Percentiles rank a stretch among this genome's conserved stretches.
These are phyloP conservation scores for Habrosyne pyritoides DNA, from an alignment of 2,888 invertebrate species.

Conservation along the genomic window DNA sequence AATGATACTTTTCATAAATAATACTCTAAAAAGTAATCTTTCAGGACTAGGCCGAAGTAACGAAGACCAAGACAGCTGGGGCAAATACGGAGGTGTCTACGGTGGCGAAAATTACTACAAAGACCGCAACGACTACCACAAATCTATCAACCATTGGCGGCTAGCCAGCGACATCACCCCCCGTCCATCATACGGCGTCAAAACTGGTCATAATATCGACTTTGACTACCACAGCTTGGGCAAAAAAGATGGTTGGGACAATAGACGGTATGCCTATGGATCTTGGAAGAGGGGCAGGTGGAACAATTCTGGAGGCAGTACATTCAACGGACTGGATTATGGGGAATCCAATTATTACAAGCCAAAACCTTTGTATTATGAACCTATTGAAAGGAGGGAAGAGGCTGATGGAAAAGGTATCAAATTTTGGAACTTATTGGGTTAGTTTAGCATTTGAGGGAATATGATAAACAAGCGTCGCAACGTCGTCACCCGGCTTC, in stretches of 20 bases:
- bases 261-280: constrained; percentile 55
- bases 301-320: constrained; percentile 53
- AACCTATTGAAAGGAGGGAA: constrained; percentile 48
- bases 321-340: constrained; percentile 48
- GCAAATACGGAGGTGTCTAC: constrained; percentile 85
- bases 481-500: too few relatives aligned
- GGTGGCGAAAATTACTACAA: constrained; percentile 69
- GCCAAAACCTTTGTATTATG: constrained; percentile 37
- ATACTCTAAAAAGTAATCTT: constrained; percentile 10
- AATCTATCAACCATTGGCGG: constrained; percentile 81
- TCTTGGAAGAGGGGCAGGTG: constrained; percentile 66
- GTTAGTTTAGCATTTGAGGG: too few relatives aligned
- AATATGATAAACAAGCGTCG: too few relatives aligned
- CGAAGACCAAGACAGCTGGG: constrained; percentile 79
- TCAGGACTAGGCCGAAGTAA: constrained; percentile 57
- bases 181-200: constrained; percentile 55
- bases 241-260: constrained; percentile 50
- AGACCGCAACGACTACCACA: constrained; percentile 67
- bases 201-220: constrained; percentile 51
- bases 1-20: not conserved
- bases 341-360: constrained; percentile 48
- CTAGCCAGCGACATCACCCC: constrained; percentile 61
- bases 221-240: constrained; percentile 76
- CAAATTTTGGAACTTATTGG: not conserved
- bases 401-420: constrained; percentile 50